Evolutionary conservation across 2,113 vertebrate species (phyloP).

Genomic region (Melanerpes formicivorus): DNA sequence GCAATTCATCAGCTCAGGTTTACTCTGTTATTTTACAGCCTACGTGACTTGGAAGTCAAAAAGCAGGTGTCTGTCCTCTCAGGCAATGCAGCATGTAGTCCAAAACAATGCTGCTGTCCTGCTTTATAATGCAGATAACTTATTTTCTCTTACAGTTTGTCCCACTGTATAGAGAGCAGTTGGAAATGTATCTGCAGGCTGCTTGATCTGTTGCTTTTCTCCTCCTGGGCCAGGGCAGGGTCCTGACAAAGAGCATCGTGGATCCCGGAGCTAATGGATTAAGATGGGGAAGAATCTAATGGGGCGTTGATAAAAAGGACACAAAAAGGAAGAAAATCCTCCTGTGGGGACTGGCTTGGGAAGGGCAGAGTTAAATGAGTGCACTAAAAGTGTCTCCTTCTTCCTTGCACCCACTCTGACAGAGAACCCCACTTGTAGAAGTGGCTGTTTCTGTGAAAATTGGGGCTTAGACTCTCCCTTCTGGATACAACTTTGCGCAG

Average conservation of each 20-base stretch:
- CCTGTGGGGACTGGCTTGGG: background rate
- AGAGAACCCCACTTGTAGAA: background rate
- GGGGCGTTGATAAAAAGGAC: background rate
- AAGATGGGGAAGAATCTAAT: background rate
- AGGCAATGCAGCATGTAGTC: background rate
- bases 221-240: background rate
- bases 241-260: background rate
- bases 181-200: background rate
- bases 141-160: background rate
- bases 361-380: background rate
- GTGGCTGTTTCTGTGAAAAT: background rate
- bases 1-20: background rate
- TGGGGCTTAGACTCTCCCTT: accelerated
- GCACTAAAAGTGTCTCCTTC: background rate
- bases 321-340: background rate
- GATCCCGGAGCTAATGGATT: background rate
- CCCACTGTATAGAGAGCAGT: background rate
- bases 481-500: accelerated
- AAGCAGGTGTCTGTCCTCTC: background rate
- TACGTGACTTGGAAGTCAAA: background rate
- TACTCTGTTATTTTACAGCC: background rate
- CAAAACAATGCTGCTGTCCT: background rate
- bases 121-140: background rate
- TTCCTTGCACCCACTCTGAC: accelerated
- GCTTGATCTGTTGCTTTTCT: background rate